These are phyloP conservation scores for Thunnus albacares DNA, from an alignment of 2,797 vertebrate genomes.

Conservation along the genomic window DNA sequence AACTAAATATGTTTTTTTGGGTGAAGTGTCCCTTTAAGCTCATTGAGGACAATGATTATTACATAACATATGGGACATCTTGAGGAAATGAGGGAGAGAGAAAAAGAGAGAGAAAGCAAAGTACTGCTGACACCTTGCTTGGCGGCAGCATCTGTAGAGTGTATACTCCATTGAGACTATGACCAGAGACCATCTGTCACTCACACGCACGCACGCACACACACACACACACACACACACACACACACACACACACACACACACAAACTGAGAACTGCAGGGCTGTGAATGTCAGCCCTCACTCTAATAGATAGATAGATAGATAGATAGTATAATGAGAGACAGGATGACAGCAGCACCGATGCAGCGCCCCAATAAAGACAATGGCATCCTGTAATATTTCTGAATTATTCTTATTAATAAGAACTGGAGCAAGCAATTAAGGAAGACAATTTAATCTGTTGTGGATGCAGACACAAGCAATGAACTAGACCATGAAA, in stretches of 20 bases:
- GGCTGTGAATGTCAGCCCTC: no score
- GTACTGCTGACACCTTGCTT: constrained; percentile 58
- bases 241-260: constrained; percentile 5
- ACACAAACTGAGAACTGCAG: neutral
- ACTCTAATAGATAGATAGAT: neutral
- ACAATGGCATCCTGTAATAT: constrained; percentile 27
- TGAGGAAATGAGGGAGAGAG: constrained; percentile 33
- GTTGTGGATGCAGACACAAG: constrained; percentile 76
- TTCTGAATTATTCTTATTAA: constrained; percentile 51
- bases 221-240: constrained; percentile 14
- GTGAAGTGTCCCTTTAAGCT: constrained; percentile 1
- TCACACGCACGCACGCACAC: constrained; percentile 17
- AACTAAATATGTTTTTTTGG: neutral
- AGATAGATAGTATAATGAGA: neutral
- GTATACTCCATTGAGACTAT: constrained; percentile 57
- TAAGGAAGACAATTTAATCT: constrained; percentile 73
- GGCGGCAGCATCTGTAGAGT: constrained; percentile 65
- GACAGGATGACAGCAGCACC: neutral
- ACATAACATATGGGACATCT: constrained; percentile 29
- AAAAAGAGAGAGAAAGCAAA: constrained; percentile 32
- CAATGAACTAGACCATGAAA: constrained; percentile 84
- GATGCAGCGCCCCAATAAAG: constrained; percentile 42
- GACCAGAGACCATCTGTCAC: constrained; percentile 73
- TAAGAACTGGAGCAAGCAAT: constrained; percentile 79
- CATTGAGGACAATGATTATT: constrained; percentile 10